Evolutionary conservation across 2,797 vertebrate genomes (phyloP), one percentile per base, ranked within the genome.

Genomic region (Labeo calbasu): DNA sequence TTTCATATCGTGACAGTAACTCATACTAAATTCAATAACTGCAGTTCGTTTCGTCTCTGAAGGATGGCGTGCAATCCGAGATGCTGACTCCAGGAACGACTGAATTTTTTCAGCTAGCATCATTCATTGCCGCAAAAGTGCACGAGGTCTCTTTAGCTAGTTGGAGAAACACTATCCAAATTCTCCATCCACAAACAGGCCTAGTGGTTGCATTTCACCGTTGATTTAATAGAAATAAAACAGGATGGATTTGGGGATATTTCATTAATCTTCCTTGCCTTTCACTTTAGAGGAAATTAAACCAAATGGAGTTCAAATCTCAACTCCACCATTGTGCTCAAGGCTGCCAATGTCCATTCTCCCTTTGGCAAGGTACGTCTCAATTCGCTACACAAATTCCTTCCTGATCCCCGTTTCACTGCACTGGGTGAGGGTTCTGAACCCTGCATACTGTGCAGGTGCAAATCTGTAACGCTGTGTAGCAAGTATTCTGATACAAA

Each of bases 191-290:
- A 70, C 86, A 85, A 91, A 94, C 92, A 93, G 94, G 92, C 94
- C 93, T 91, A 93, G 90, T 93, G 95, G 92, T 97, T 96, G 92
- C 93, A 95, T 98, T 98, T 97, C 97, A 96, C 96, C 94, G 92
- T 94, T 98, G 96, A 99, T 98, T 98, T 96, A 98, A 97, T 97
- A 97, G 97, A 97, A 96, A 95, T 93, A 93, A 96, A 94, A 97
- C 96, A 97, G 96, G 97, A 98, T 96, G 96, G 96, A 98, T 97
- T 97, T 97, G 96, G 94, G 96, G 96, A 97, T 97, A 97, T 97
- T 97, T 97, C 95, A 97, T 97, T 97, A 97, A 98, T 98, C 97
- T 96, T 95, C 93, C 95, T 96, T 96, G 94, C 96, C 96, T 96
- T 96, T 96, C 96, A 95, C 94, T 96, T 94, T 93, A 95, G 95